These are phyloP conservation scores for Dipodomys ordii DNA, from an alignment of 2,113 vertebrate species.

Conservation along the genomic window DNA sequence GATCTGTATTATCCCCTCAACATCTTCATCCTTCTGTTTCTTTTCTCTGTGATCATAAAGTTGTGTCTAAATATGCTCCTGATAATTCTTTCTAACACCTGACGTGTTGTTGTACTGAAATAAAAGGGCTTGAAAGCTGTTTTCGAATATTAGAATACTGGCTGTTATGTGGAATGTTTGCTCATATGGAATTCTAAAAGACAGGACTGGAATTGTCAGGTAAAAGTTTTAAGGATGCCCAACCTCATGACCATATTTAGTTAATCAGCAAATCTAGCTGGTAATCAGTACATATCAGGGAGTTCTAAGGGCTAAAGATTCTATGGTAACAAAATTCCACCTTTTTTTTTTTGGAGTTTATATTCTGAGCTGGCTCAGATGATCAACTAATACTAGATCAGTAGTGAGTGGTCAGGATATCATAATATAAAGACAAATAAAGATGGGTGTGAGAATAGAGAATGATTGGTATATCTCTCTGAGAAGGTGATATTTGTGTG, in stretches of 20 bases:
- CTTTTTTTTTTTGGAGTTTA: not conserved
- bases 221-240: not conserved
- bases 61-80: not conserved
- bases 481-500: not conserved
- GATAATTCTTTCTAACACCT: not conserved
- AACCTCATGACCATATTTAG: not conserved
- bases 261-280: not conserved
- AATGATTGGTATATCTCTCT: not conserved
- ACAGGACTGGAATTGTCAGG: not conserved
- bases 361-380: not conserved
- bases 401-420: not conserved
- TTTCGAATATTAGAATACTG: conserved; percentile 21
- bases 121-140: not conserved
- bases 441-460: not conserved
- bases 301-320: not conserved
- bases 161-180: not conserved
- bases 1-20: no score
- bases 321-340: not conserved
- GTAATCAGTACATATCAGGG: not conserved
- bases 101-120: not conserved
- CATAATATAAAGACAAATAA: not conserved
- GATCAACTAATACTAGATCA: not conserved
- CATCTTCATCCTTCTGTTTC: not conserved
- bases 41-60: conserved; percentile 11
- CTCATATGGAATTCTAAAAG: conserved; percentile 18